A percentile compares a stretch with the other conserved stretches of the same genome.
phyloP scores from a whole-genome alignment of 2,888 invertebrate species.

The Auanema freiburgensis region DNA sequence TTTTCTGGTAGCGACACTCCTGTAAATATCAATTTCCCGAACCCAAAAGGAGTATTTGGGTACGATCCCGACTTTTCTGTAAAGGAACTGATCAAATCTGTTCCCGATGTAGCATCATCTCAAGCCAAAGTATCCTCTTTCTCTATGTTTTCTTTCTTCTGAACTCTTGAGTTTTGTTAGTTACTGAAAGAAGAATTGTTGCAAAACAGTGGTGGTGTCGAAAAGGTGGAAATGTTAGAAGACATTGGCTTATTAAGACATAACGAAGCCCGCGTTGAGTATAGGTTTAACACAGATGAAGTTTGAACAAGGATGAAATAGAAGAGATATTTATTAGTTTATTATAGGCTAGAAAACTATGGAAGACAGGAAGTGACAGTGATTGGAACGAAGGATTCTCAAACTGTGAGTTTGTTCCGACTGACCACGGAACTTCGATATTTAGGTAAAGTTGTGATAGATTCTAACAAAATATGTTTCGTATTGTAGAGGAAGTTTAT shows the following conservation, averaged over 20 bases:
- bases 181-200: slow-evolving; percentile 37
- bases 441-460: slow-evolving; percentile 27
- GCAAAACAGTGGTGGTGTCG: slow-evolving; percentile 26
- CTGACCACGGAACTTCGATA: slow-evolving; percentile 52
- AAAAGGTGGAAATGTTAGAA: slow-evolving; percentile 39
- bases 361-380: slow-evolving; percentile 59
- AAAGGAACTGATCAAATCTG: slow-evolving; percentile 45
- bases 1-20: slow-evolving; percentile 44
- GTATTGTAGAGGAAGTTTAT: slow-evolving; percentile 37
- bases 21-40: slow-evolving; percentile 52
- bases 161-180: background rate
- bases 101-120: slow-evolving; percentile 38
- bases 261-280: slow-evolving; percentile 54
- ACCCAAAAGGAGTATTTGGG: slow-evolving; percentile 47
- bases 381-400: slow-evolving; percentile 62
- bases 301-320: slow-evolving; percentile 27
- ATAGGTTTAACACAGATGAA: slow-evolving; percentile 50
- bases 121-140: slow-evolving; percentile 39
- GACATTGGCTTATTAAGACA: slow-evolving; percentile 42
- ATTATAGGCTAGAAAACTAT: slow-evolving; percentile 33
- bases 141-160: background rate
- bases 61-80: slow-evolving; percentile 48
- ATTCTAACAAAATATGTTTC: background rate
- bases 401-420: slow-evolving; percentile 34
- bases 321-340: no score